Evolutionary conservation across 1,140 invertebrate genomes (phyloP), one percentile per base, ranked within the genome.

Genomic region (Pteromalus puparum): DNA sequence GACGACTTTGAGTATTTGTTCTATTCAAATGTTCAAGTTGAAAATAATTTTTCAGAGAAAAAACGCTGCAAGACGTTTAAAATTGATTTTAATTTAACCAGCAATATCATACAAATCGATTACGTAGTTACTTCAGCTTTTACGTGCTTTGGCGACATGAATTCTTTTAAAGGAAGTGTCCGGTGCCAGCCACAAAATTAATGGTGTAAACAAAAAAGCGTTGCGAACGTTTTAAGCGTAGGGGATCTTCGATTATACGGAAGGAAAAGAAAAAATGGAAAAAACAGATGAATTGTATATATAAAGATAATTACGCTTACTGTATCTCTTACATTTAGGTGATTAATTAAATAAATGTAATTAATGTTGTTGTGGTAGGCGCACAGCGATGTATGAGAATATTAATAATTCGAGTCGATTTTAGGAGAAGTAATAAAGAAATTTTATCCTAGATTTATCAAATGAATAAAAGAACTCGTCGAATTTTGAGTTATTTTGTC

Each of bases 221-320:
- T 85, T 90, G 88, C 88, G 86, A 89, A 89, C 88, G 86, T 89
- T 89, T 88, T 82, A 87, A 90, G 88, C 88, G 86, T 91, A 90
- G 89, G 82, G 75, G 89, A 88, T 87, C 87, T 90, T 89, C 76
- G 85, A 89, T 88, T 89, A 88, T 89, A 89, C 88, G 6, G n/a
- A 83, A 46, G 12, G 46, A 53, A 73, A 78, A 24, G 9, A 91
- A 91, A 79, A 89, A 91, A 90, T 67, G 87, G 89, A 88, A 84
- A 88, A 91, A 87, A 90, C 89, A 88, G 88, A 91, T 90, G 91
- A 90, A 90, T 91, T 93, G 91, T 92, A 92, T 89, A 93, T 92
- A 92, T 92, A 93, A 91, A 92, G 92, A 92, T 92, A 93, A 93
- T 92, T 93, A 93, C 92, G 92, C 92, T 93, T 93, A 93, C 89